A percentile compares a stretch with the other conserved stretches of the same genome.
Evolutionary conservation across 2,113 vertebrate species (phyloP).

Genomic region (Atractosteus spatula): DNA sequence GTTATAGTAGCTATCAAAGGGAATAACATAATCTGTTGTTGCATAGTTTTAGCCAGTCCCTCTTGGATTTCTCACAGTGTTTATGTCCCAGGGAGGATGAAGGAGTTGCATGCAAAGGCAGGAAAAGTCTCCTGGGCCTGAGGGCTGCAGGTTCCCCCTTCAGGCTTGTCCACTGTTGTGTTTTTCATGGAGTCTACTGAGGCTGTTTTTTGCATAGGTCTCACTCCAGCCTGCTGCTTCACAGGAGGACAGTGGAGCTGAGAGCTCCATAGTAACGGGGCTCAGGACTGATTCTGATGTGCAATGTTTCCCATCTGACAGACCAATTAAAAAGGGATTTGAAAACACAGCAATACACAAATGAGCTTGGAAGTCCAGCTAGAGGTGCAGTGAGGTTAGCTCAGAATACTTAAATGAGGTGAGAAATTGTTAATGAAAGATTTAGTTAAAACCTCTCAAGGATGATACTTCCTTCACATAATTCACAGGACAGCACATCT

Average conservation of each 20-base stretch:
- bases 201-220: not conserved
- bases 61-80: not conserved
- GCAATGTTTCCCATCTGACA: not conserved
- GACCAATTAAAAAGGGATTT: constrained; percentile 4
- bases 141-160: not conserved
- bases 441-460: not conserved
- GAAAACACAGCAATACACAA: not conserved
- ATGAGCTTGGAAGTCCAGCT: not conserved
- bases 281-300: not conserved
- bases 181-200: not conserved
- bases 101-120: not conserved
- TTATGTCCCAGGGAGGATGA: not conserved
- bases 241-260: not conserved
- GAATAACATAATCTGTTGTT: not conserved
- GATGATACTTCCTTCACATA: not conserved
- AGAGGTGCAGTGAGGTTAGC: not conserved
- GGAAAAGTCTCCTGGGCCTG: not conserved
- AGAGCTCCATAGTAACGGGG: not conserved
- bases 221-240: not conserved
- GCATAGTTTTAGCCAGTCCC: not conserved
- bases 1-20: not conserved
- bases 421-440: not conserved
- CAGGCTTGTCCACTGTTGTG: not conserved
- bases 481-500: no score
- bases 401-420: not conserved